phyloP scores from a whole-genome alignment of 1,140 invertebrate genomes.

The Drosophila elegans region DNA sequence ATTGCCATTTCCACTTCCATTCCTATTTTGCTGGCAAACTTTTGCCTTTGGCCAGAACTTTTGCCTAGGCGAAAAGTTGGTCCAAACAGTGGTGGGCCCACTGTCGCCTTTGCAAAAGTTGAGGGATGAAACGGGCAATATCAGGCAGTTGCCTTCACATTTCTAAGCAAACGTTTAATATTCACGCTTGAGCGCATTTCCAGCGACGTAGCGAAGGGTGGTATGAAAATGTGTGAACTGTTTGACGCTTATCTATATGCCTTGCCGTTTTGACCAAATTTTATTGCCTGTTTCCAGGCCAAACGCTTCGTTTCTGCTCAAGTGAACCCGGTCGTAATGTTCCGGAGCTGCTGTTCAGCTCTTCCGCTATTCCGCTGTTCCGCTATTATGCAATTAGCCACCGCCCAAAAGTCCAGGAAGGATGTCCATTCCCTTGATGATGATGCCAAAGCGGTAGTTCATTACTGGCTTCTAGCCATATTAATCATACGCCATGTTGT shows the following conservation, averaged over 20 bases:
- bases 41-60: constrained; percentile 26
- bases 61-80: constrained; percentile 28
- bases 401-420: constrained; percentile 25
- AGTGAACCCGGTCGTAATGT: constrained; percentile 44
- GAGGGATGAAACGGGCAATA: constrained; percentile 23
- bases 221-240: constrained; percentile 77
- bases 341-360: constrained; percentile 6
- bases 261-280: constrained; percentile 77
- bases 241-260: constrained; percentile 77
- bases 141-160: constrained; percentile 6
- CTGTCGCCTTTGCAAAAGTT: constrained; percentile 24
- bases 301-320: constrained; percentile 65
- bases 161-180: constrained; percentile 80
- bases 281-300: constrained; percentile 80
- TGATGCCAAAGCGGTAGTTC: constrained; percentile 39
- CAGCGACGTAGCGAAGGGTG: constrained; percentile 14
- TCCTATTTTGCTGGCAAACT: constrained; percentile 12
- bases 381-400: constrained; percentile 58
- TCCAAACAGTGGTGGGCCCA: constrained; percentile 13
- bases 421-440: constrained; percentile 19
- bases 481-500: constrained; percentile 76
- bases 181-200: constrained; percentile 78
- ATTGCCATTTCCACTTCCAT: constrained; percentile 13
- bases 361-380: constrained; percentile 15
- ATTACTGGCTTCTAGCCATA: constrained; percentile 54